Conservation (phyloP, 2,113 vertebrate genomes). For the Aegotheles bennettii region DNA sequence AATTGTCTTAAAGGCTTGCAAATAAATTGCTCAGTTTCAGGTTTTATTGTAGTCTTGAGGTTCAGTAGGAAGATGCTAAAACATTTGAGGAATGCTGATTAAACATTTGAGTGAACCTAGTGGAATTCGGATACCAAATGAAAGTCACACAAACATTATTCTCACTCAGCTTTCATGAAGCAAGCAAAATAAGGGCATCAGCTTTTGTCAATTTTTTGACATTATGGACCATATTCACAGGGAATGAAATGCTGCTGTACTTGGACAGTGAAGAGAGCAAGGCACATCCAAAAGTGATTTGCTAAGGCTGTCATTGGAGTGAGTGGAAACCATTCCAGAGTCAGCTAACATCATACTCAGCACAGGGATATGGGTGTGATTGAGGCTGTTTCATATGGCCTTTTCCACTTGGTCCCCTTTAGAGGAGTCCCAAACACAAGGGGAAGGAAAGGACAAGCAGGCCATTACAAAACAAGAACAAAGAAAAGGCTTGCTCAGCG, state of each 20-base stretch:
- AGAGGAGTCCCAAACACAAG: neutral
- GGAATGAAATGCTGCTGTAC: neutral
- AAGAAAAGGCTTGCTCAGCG: neutral
- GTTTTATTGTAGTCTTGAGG: neutral
- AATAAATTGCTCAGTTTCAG: neutral
- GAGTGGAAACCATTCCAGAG: neutral
- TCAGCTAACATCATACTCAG: neutral
- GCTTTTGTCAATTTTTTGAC: neutral
- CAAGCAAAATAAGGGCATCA: neutral
- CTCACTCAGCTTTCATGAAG: neutral
- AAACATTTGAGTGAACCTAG: neutral
- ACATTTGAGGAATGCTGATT: neutral
- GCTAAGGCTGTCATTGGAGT: neutral
- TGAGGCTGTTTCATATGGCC: neutral
- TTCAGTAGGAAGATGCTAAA: slow-evolving; percentile 2
- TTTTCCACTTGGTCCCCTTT: neutral
- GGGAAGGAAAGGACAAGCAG: neutral
- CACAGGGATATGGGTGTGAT: neutral
- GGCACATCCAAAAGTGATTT: neutral
- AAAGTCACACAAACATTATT: neutral
- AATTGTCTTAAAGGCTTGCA: neutral
- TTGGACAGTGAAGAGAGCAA: neutral
- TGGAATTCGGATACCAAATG: neutral
- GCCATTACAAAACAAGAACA: neutral
- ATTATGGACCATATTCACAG: neutral